Conservation (phyloP, 1,140 invertebrate genomes). For the Solen grandis region DNA sequence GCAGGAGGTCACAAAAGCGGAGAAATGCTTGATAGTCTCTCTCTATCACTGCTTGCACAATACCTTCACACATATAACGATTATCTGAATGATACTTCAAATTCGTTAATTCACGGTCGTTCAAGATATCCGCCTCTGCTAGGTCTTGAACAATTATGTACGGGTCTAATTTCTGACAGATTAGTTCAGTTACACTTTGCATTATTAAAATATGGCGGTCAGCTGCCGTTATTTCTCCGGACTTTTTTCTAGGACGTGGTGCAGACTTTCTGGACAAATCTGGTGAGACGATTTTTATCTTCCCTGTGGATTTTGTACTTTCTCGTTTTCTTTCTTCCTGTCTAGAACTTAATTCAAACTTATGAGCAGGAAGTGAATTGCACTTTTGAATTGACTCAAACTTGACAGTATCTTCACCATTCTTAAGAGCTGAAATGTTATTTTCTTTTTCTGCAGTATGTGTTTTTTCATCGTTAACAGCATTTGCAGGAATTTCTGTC, state of each 20-base stretch:
- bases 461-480: no score
- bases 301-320: slow-evolving; percentile 33
- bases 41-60: slow-evolving; percentile 68
- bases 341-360: neutral
- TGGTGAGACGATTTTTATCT: slow-evolving; percentile 72
- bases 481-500: no score
- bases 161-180: slow-evolving; percentile 73
- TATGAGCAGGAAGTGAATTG: neutral
- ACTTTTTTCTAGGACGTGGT: slow-evolving; percentile 58
- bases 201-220: slow-evolving; percentile 71
- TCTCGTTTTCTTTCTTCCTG: neutral
- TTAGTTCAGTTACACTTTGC: slow-evolving; percentile 69
- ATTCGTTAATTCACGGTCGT: slow-evolving; percentile 62
- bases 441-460: no score
- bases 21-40: slow-evolving; percentile 63
- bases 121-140: slow-evolving; percentile 61
- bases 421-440: neutral
- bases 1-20: slow-evolving; percentile 69
- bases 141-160: slow-evolving; percentile 68
- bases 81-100: slow-evolving; percentile 71
- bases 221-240: slow-evolving; percentile 60
- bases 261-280: slow-evolving; percentile 61
- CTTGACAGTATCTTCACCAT: slow-evolving; percentile 34
- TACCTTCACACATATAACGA: slow-evolving; percentile 71
- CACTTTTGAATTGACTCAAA: neutral